These are phyloP conservation scores for Anthoptus insignis DNA, from an alignment of 2,888 invertebrate genomes.

Conservation along the genomic window DNA sequence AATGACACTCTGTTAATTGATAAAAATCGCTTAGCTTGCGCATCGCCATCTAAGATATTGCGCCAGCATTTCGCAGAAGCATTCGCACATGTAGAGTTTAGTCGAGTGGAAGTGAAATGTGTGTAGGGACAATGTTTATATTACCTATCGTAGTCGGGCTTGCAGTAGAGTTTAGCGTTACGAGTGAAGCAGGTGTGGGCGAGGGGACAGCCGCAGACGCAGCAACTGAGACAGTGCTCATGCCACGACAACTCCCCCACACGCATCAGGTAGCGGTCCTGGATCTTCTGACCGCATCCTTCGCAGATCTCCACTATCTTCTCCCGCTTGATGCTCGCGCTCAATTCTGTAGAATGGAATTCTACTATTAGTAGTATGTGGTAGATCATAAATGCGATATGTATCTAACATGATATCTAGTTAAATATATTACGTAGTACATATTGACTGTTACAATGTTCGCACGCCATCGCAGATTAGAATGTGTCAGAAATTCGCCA, in stretches of 20 bases:
- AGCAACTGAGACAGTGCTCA: slow-evolving; percentile 98
- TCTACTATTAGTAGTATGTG: slow-evolving; percentile 70
- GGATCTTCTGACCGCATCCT: slow-evolving; percentile 97
- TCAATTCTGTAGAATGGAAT: slow-evolving; percentile 68
- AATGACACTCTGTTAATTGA: slow-evolving; percentile 46
- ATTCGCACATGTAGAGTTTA: slow-evolving; percentile 45
- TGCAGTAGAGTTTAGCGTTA: slow-evolving; percentile 98
- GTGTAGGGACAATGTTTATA: no score
- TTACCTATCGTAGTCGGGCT: slow-evolving; percentile 98
- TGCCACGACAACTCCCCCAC: slow-evolving; percentile 98
- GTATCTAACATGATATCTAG: not conserved
- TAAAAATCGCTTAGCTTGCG: slow-evolving; percentile 56
- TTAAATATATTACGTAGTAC: not conserved
- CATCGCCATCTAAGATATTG: slow-evolving; percentile 45
- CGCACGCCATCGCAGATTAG: not conserved
- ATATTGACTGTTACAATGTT: not conserved
- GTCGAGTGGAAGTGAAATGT: no score
- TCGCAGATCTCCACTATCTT: slow-evolving; percentile 97
- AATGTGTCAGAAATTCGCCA: not conserved
- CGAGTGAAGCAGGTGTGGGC: slow-evolving; percentile 98
- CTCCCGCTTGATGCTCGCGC: slow-evolving; percentile 90
- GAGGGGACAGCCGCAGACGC: slow-evolving; percentile 96
- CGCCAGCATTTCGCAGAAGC: slow-evolving; percentile 45
- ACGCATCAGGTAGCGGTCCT: slow-evolving; percentile 98
- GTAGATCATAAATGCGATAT: slow-evolving; percentile 39